Evolutionary conservation across 1,140 invertebrate species (phyloP).

Genomic region (Acyrthosiphon pisum): DNA sequence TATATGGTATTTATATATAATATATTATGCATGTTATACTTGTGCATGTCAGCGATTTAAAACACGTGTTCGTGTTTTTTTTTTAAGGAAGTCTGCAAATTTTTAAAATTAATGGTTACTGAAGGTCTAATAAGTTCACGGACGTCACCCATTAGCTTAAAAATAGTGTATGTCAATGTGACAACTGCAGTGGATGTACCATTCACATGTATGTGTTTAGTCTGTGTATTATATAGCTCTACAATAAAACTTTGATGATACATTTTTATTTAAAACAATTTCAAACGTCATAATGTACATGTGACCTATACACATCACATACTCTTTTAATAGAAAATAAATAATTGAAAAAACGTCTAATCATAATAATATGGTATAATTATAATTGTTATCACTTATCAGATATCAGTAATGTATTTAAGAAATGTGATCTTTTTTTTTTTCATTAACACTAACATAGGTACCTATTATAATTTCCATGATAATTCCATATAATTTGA

Average conservation of each 20-base stretch:
- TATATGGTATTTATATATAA: neutral
- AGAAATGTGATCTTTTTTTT: neutral
- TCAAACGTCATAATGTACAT: neutral
- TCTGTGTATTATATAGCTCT: neutral
- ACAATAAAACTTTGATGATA: neutral
- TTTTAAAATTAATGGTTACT: slow-evolving; percentile 13
- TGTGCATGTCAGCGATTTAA: neutral
- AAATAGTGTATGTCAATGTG: slow-evolving; percentile 25
- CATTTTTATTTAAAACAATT: neutral
- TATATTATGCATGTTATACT: neutral
- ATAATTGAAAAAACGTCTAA: neutral
- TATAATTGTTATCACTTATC: neutral
- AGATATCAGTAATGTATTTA: neutral
- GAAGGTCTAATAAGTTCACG: slow-evolving; percentile 34
- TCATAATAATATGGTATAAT: neutral
- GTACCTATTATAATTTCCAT: neutral
- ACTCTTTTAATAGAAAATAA: neutral
- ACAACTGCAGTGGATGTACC: neutral
- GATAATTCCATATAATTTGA: too few species aligned
- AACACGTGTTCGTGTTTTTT: neutral
- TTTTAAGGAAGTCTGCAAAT: slow-evolving; percentile 16
- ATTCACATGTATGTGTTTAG: neutral
- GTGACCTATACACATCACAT: neutral
- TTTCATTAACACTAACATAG: neutral
- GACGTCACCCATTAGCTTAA: neutral